A percentile compares a stretch with the other conserved stretches of the same genome.
Conservation (phyloP, 2,888 invertebrate genomes). For the Resseliella maxima region DNA sequence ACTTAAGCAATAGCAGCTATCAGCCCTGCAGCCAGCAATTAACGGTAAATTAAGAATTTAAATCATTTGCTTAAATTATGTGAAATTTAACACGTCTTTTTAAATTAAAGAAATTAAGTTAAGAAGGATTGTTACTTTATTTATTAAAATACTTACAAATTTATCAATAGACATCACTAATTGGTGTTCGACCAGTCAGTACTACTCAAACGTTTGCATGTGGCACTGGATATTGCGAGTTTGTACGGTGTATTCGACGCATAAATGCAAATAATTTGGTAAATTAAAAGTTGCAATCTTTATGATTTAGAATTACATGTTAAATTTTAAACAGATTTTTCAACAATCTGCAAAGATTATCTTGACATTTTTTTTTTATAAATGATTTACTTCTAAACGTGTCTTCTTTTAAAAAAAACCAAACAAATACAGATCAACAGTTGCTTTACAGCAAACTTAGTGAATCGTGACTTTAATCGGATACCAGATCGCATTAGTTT, state of each 20-base stretch:
- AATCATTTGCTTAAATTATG: conserved; percentile 58
- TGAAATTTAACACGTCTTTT: conserved; percentile 21
- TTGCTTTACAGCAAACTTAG: conserved; percentile 61
- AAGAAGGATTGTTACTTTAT: background rate
- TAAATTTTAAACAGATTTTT: background rate
- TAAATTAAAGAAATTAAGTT: background rate
- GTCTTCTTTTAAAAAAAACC: background rate
- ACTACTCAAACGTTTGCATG: conserved; percentile 63
- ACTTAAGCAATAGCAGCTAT: conserved; percentile 70
- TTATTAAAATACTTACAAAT: background rate
- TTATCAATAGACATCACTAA: conserved; percentile 57
- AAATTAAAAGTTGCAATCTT: conserved; percentile 58
- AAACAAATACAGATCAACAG: conserved; percentile 62
- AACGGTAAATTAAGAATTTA: conserved; percentile 24
- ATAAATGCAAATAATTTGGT: conserved; percentile 72
- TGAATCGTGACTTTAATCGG: conserved; percentile 60
- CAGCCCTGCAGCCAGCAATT: conserved; percentile 69
- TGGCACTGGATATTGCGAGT: conserved; percentile 73
- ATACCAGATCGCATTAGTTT: conserved; percentile 63
- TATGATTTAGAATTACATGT: background rate
- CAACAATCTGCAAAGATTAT: background rate
- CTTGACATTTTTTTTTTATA: too few species aligned
- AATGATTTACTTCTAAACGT: too few species aligned
- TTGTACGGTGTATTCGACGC: conserved; percentile 72
- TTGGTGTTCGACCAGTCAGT: conserved; percentile 59